phyloP scores from a whole-genome alignment of 1,140 invertebrate species.

The Venustaconcha ellipsiformis region DNA sequence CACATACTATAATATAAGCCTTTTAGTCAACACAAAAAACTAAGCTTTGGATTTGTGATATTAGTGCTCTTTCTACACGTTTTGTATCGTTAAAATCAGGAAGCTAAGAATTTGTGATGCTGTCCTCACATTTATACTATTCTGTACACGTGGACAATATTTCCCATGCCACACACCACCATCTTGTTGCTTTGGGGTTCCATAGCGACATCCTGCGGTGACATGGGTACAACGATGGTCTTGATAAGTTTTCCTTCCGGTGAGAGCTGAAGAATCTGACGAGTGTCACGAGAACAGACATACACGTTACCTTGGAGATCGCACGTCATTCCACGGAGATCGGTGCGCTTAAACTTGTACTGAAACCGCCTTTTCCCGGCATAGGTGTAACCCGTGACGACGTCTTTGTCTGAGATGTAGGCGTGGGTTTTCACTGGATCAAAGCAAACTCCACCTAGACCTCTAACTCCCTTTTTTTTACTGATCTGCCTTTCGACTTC shows the following conservation, averaged over 20 bases:
- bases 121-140: constrained; percentile 1
- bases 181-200: constrained; percentile 34
- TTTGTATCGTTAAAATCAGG: too few relatives aligned
- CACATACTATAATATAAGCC: too few relatives aligned
- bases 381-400: constrained; percentile 24
- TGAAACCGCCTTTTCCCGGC: constrained; percentile 21
- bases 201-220: constrained; percentile 32
- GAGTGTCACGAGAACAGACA: constrained; percentile 29
- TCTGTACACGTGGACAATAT: constrained; percentile 30
- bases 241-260: constrained; percentile 30
- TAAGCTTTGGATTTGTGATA: too few relatives aligned
- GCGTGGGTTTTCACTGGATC: constrained; percentile 29
- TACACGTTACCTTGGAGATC: constrained; percentile 30
- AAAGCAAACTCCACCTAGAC: constrained; percentile 25
- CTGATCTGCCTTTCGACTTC: constrained; percentile 23
- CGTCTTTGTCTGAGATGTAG: constrained; percentile 28
- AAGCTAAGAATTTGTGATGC: too few relatives aligned
- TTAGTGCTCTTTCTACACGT: too few relatives aligned
- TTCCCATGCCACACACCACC: constrained; percentile 25
- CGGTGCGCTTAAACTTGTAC: constrained; percentile 27
- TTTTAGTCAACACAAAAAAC: too few relatives aligned
- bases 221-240: constrained; percentile 25
- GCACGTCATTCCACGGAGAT: constrained; percentile 28
- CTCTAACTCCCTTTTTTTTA: constrained; percentile 24
- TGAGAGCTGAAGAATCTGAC: constrained; percentile 24